phyloP scores from a whole-genome alignment of 2,113 vertebrate species.

The Chamaetylas fuelleborni region DNA sequence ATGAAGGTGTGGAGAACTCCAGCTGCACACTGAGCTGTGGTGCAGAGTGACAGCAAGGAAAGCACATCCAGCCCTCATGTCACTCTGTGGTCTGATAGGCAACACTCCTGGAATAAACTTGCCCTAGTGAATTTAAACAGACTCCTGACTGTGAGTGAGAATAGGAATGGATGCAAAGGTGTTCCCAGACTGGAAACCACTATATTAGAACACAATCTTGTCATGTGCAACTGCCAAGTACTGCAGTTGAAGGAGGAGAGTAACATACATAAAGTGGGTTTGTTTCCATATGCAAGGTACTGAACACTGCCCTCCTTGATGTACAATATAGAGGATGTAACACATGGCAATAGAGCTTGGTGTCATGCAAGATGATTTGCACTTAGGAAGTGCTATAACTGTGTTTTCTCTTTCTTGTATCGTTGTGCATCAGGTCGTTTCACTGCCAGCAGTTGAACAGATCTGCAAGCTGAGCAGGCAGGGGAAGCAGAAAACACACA shows the following conservation, averaged over 20 bases:
- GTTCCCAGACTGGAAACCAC: not conserved
- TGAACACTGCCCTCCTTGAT: not conserved
- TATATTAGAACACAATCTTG: not conserved
- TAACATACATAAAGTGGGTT: not conserved
- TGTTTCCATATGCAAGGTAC: not conserved
- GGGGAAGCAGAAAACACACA: not conserved
- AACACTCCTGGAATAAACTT: not conserved
- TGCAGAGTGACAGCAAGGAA: fast-evolving
- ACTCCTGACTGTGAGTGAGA: not conserved
- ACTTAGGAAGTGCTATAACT: not conserved
- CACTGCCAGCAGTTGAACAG: not conserved
- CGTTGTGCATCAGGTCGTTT: not conserved
- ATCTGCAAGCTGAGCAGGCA: not conserved
- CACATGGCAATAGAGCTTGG: not conserved
- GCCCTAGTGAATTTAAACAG: not conserved
- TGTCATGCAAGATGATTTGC: not conserved
- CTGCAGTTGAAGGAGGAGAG: not conserved
- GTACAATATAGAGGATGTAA: not conserved
- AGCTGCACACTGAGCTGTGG: fast-evolving
- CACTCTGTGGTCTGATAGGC: not conserved
- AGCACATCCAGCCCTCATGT: not conserved
- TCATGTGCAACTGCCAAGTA: not conserved
- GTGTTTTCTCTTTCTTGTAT: not conserved
- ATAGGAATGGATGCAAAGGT: not conserved
- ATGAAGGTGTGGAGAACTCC: not conserved